Conservation (phyloP, 2,888 invertebrate genomes). For the Drosophila rubida region DNA sequence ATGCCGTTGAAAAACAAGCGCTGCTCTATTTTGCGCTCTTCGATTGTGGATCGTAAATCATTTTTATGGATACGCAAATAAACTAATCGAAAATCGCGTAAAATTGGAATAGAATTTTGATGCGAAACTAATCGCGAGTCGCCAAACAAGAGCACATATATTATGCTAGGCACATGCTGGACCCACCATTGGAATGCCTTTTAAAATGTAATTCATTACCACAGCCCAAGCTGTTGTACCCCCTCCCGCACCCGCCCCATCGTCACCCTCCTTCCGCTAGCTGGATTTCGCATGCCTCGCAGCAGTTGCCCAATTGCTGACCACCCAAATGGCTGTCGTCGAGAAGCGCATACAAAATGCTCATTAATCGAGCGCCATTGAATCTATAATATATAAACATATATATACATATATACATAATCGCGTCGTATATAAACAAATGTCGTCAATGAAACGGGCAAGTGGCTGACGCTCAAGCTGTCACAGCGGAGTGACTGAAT, state of each 20-base stretch:
- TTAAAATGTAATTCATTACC: conserved; percentile 3
- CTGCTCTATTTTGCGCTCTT: too few species aligned
- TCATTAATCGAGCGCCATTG: conserved; percentile 64
- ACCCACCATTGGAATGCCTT: background rate
- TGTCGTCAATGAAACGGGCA: conserved; percentile 59
- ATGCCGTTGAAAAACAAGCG: too few species aligned
- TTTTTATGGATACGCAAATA: background rate
- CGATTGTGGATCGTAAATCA: background rate
- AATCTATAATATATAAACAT: conserved; percentile 19
- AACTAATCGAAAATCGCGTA: background rate
- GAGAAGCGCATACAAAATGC: conserved; percentile 76
- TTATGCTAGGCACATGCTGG: conserved; percentile 2
- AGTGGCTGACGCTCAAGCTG: conserved; percentile 47
- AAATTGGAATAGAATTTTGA: background rate
- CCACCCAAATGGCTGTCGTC: conserved; percentile 63
- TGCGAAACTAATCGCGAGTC: background rate
- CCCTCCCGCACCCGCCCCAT: background rate
- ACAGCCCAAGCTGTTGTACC: too few species aligned
- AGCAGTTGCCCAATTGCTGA: conserved; percentile 20
- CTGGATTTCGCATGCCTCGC: conserved; percentile 48
- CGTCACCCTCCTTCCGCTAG: conserved; percentile 46
- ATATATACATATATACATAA: conserved; percentile 15
- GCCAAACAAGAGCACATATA: background rate
- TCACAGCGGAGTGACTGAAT: conserved; percentile 22
- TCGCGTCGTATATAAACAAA: conserved; percentile 27